Base-by-base conservation (phyloP, 2,888 invertebrate species). In the Caenorhabditis plicata region DNA sequence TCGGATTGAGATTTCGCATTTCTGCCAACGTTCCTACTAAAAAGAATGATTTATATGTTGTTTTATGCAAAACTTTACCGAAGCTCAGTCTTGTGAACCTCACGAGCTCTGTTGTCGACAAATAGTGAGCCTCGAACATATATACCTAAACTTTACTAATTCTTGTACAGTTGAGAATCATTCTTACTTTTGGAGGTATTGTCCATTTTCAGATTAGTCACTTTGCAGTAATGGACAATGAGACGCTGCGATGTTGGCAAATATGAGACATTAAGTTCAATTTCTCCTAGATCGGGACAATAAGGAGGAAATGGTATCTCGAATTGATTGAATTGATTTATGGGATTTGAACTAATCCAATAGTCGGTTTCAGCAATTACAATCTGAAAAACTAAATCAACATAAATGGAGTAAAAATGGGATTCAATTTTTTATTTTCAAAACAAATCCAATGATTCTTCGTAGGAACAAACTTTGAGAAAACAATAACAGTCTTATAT, bases 241-340 rank as follows among this genome's bases (percentile, higher is more conserved):
- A 68, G 32, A 20, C 68, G 31, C 42, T 62, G 47, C 1, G 55
- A 41, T 13, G 55, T 55, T 9, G 68, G 68, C 5, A 64, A 58
- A 43, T 68, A 68, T 17, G 49, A 27, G 36, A 64, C 52, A 22
- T 61, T 57, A 4, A 64, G 27, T 26, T 68, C 68, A 20, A 68
- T 39, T 46, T 68, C 68, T 11, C 68, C 68, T 1, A 68, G 23
- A 48, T 68, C 68, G 32, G 68, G 68, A 17, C 39, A 45, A 27
- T 39, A 54, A 8, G 56, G 43, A 15, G 50, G 60, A 22, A 63
- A 53, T 0, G 68, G 61, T 2, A 68, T 11, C 15, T 62, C 57
- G 22, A 63, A 61, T 19, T 68, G 53, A 7, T 51, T 53, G 44
- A 68, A 68, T 19, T 46, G 45, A 13, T 47, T 44, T 13, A 56